These are phyloP conservation scores for Alligator sinensis DNA, from an alignment of 2,113 vertebrate genomes.

Conservation along the genomic window DNA sequence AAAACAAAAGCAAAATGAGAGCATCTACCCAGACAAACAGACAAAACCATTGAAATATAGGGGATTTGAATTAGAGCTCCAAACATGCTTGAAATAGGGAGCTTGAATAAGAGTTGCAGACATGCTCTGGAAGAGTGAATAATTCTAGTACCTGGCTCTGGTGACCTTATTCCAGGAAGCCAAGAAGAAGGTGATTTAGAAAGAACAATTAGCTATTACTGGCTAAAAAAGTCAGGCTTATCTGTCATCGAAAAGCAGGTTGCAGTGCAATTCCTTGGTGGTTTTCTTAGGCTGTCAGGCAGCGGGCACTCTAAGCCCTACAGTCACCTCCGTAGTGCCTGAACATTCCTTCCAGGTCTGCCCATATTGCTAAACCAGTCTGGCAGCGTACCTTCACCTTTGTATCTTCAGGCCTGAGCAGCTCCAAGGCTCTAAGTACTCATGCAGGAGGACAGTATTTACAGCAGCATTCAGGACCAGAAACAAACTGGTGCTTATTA, in stretches of 20 bases:
- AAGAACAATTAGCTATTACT: not conserved
- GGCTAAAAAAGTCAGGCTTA: not conserved
- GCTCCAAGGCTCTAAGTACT: fast-evolving
- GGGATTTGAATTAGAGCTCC: not conserved
- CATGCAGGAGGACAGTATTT: not conserved
- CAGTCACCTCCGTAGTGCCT: not conserved
- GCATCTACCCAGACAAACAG: not conserved
- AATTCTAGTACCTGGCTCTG: not conserved
- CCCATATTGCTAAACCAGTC: not conserved
- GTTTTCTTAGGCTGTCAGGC: not conserved
- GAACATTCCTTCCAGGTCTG: not conserved
- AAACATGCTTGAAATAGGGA: not conserved
- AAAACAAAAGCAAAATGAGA: not conserved
- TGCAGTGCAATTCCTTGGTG: not conserved
- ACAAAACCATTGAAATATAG: not conserved
- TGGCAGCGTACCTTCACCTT: fast-evolving
- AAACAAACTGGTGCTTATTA: fast-evolving
- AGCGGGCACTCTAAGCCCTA: fast-evolving
- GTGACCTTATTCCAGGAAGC: not conserved
- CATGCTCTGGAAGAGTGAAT: not conserved
- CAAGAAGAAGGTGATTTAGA: not conserved
- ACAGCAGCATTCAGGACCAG: fast-evolving
- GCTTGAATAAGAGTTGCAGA: not conserved
- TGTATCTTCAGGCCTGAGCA: fast-evolving
- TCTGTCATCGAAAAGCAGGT: fast-evolving